Conservation (phyloP, 2,888 invertebrate species). For the Lepetodrilus schrolli region DNA sequence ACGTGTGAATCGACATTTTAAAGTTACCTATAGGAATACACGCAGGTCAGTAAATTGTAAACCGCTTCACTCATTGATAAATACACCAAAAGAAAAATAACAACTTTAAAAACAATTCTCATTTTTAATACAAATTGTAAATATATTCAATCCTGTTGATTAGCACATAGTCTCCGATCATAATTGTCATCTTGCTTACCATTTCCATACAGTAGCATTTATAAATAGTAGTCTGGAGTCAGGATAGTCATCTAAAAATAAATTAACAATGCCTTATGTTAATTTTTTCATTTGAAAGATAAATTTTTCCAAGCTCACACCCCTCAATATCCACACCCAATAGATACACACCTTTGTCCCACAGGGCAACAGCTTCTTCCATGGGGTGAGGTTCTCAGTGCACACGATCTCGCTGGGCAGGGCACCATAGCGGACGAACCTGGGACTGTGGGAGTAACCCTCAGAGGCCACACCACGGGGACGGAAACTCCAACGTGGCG, state of each 20-base stretch:
- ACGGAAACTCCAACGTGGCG: conserved; percentile 87
- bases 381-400: conserved; percentile 98
- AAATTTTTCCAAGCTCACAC: not conserved
- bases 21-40: no score
- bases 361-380: conserved; percentile 97
- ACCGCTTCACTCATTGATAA: no score
- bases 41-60: no score
- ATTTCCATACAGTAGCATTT: no score
- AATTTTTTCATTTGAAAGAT: not conserved
- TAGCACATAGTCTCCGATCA: no score
- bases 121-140: no score
- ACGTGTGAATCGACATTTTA: no score
- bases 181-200: no score
- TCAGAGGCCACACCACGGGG: conserved; percentile 82
- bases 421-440: conserved; percentile 83
- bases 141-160: no score
- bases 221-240: no score
- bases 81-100: no score
- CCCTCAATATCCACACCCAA: not conserved
- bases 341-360: conserved; percentile 78
- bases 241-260: not conserved
- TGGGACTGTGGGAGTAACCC: conserved; percentile 75
- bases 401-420: conserved; percentile 96
- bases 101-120: no score
- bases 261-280: not conserved